A percentile compares a stretch with the other conserved stretches of the same genome.
Conservation (phyloP, 2,113 vertebrate genomes). For the Galbula dea region DNA sequence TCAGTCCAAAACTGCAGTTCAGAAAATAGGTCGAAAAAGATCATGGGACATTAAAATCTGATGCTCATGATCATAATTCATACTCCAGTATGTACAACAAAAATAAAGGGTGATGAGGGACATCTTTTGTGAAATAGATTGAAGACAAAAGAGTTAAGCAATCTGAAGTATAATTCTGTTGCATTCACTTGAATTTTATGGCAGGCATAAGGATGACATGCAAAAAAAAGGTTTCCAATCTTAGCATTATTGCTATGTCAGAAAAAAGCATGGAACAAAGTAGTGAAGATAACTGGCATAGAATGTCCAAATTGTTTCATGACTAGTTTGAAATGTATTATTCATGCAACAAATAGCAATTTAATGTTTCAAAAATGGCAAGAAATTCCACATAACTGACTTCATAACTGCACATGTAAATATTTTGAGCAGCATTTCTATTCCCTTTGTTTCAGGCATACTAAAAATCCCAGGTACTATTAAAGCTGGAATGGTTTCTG, state of each 20-base stretch:
- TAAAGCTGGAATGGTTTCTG: not conserved
- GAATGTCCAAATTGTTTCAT: not conserved
- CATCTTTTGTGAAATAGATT: not conserved
- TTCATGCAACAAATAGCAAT: not conserved
- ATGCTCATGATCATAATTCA: not conserved
- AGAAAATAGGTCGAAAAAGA: not conserved
- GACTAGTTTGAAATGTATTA: not conserved
- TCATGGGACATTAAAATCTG: not conserved
- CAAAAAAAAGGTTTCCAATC: not conserved
- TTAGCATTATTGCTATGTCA: not conserved
- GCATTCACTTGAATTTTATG: not conserved
- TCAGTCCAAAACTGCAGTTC: not conserved
- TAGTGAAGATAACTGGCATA: not conserved
- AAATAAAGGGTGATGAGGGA: not conserved
- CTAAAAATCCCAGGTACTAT: not conserved
- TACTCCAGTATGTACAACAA: not conserved
- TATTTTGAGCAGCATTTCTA: not conserved
- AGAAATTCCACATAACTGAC: not conserved
- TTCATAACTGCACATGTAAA: not conserved
- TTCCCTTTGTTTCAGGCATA: not conserved
- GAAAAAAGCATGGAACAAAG: not conserved
- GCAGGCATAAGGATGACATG: not conserved
- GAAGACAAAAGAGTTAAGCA: not conserved
- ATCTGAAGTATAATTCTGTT: not conserved
- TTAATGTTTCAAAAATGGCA: not conserved